A percentile compares a stretch with the other conserved stretches of the same genome.
phyloP scores from a whole-genome alignment of 2,797 vertebrate genomes.

The Pangasius krempfi region DNA sequence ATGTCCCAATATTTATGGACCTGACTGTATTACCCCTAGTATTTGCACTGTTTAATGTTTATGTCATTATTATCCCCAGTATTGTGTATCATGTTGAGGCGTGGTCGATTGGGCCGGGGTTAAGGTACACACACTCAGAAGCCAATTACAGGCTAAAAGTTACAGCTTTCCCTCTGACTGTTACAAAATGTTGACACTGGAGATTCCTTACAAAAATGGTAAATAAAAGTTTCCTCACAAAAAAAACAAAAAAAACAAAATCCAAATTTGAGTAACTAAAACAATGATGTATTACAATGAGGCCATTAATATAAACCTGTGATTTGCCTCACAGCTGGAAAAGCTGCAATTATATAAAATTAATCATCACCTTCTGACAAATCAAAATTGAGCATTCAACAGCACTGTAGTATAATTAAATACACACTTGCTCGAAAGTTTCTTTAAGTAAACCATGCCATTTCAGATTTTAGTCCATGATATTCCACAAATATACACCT shows the following conservation, averaged over 20 bases:
- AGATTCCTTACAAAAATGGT: not conserved
- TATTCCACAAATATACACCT: not conserved
- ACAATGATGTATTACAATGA: not conserved
- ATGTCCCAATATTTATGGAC: too few species aligned
- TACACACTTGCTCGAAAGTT: not conserved
- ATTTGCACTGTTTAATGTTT: constrained; percentile 6
- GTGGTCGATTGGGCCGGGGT: not conserved
- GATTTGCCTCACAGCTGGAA: not conserved
- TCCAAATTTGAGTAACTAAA: not conserved
- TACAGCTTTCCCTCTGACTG: not conserved
- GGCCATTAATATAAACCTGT: not conserved
- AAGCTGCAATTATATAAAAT: not conserved
- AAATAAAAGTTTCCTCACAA: not conserved
- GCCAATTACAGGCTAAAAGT: not conserved
- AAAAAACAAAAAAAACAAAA: not conserved
- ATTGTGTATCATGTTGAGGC: not conserved
- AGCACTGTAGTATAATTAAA: not conserved
- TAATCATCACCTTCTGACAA: not conserved
- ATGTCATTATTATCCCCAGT: not conserved
- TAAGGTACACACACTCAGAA: not conserved
- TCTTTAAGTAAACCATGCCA: not conserved
- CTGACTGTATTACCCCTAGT: not conserved
- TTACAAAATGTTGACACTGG: not conserved
- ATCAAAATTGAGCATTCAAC: not conserved
- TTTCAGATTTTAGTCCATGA: not conserved